Evolutionary conservation across 2,797 vertebrate species (phyloP).

Genomic region (Hydrocynus forskahlii): DNA sequence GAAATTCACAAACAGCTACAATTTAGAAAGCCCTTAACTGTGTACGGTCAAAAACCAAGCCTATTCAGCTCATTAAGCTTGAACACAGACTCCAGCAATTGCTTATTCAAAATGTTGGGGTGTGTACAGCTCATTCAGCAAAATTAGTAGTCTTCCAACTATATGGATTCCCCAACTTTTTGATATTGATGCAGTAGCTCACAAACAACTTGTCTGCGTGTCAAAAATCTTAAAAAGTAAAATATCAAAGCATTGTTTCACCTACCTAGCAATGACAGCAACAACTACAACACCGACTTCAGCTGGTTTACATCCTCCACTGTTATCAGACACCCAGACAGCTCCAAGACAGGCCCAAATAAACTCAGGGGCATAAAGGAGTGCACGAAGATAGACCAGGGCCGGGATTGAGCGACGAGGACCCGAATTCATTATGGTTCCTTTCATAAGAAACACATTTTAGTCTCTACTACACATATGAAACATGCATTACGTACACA

Average conservation of each 20-base stretch:
- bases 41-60: neutral
- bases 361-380: slow-evolving; percentile 90
- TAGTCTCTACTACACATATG: neutral
- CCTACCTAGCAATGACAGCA: slow-evolving; percentile 90
- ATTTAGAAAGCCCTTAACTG: neutral
- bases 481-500: neutral
- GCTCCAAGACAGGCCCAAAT: slow-evolving; percentile 92
- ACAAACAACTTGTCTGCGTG: neutral
- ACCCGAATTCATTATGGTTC: slow-evolving; percentile 92
- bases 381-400: slow-evolving; percentile 88
- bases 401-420: slow-evolving; percentile 89
- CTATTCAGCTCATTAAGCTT: neutral
- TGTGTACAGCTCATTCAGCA: neutral
- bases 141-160: neutral
- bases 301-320: slow-evolving; percentile 80
- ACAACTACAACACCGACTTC: slow-evolving; percentile 82
- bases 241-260: neutral
- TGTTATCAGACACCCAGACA: slow-evolving; percentile 85
- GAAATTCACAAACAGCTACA: neutral
- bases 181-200: neutral
- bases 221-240: neutral
- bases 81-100: neutral
- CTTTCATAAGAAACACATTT: slow-evolving; percentile 64
- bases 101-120: neutral
- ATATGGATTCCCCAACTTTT: neutral